Conservation (phyloP, 2,888 invertebrate species). For the Caenorhabditis sp. region DNA sequence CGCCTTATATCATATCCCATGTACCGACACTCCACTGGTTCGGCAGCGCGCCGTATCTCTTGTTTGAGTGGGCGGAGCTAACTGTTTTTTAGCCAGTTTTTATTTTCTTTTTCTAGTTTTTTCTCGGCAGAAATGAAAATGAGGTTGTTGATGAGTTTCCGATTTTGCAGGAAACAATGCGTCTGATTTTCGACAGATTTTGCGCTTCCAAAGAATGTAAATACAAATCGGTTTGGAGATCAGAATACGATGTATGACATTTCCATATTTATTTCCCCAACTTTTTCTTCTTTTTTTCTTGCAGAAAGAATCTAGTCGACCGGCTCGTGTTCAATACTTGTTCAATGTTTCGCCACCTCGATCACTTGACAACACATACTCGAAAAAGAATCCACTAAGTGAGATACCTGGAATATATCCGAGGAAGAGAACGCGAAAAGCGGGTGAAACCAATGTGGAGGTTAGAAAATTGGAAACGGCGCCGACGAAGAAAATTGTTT, state of each 20-base stretch:
- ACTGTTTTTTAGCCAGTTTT: no score
- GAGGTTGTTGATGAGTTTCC: no score
- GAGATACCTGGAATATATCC: no score
- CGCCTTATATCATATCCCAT: no score
- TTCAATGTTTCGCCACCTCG: neutral
- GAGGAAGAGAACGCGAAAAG: no score
- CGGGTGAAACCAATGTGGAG: no score
- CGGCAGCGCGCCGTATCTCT: no score
- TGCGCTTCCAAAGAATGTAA: constrained; percentile 29
- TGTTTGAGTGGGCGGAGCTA: no score
- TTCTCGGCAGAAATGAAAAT: no score
- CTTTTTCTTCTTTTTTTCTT: neutral
- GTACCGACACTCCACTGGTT: no score
- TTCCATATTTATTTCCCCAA: neutral
- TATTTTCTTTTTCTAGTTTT: neutral
- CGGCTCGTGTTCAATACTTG: neutral
- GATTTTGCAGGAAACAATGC: constrained; percentile 24
- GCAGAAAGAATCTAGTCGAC: neutral
- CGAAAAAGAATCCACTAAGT: neutral
- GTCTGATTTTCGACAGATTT: constrained; percentile 30
- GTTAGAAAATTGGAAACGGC: no score
- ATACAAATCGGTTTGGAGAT: constrained; percentile 37
- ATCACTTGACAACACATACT: neutral
- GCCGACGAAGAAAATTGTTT: no score
- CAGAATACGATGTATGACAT: constrained; percentile 34